Conservation (phyloP, 1,140 invertebrate species). For the Apocrypta bakeri region DNA sequence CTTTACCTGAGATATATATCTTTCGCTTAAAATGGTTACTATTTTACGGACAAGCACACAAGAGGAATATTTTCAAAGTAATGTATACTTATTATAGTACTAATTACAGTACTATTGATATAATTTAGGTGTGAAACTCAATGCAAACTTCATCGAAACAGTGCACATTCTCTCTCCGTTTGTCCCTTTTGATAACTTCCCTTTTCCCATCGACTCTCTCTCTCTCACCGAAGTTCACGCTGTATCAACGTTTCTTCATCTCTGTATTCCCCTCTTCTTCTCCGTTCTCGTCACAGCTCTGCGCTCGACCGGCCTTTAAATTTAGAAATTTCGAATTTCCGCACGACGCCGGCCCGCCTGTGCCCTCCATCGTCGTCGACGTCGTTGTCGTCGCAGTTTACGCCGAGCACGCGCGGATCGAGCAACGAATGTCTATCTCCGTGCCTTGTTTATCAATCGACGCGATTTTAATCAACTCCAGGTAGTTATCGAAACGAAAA, state of each 20-base stretch:
- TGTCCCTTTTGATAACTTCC: neutral
- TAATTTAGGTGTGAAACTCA: too few species aligned
- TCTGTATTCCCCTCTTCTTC: neutral
- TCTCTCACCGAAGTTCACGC: neutral
- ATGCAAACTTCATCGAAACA: neutral
- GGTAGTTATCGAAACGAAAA: too few species aligned
- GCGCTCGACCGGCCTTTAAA: constrained; percentile 44
- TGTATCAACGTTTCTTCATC: neutral
- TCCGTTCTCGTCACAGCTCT: constrained; percentile 2
- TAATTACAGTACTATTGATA: too few species aligned
- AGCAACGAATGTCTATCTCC: neutral
- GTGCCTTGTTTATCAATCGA: constrained; percentile 9
- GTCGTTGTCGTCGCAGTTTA: constrained; percentile 39
- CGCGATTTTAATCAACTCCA: neutral
- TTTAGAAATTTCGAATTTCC: constrained; percentile 55
- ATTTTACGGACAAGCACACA: too few species aligned
- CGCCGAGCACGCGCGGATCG: neutral
- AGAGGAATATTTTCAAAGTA: too few species aligned
- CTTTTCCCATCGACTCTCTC: neutral
- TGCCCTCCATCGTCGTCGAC: neutral
- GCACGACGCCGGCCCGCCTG: constrained; percentile 36
- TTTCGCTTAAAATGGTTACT: too few species aligned
- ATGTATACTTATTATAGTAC: too few species aligned
- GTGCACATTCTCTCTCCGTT: neutral
- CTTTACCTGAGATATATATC: too few species aligned